A percentile compares a stretch with the other conserved stretches of the same genome.
phyloP scores from a whole-genome alignment of 2,797 vertebrate genomes.

The Oryzias sinensis region DNA sequence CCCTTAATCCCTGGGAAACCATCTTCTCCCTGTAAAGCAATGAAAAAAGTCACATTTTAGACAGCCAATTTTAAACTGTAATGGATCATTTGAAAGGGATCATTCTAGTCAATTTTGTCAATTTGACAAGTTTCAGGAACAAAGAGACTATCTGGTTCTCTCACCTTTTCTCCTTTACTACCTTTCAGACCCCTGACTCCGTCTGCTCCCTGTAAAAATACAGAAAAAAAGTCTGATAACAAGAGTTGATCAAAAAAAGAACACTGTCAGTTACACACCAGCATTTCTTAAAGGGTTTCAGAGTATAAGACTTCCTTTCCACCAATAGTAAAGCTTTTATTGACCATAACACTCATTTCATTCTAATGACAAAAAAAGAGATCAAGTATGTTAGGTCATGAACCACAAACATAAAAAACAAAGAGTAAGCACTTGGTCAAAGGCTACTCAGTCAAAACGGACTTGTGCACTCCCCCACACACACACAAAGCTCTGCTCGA shows the following conservation, averaged over 20 bases:
- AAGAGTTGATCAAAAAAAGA: neutral
- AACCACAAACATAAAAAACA: constrained; percentile 9
- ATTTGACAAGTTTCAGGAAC: constrained; percentile 13
- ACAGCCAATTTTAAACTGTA: constrained; percentile 22
- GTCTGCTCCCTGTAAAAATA: constrained; percentile 83
- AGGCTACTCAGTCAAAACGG: constrained; percentile 17
- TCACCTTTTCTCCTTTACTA: constrained; percentile 91
- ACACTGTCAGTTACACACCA: too few relatives aligned
- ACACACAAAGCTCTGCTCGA: constrained; percentile 24
- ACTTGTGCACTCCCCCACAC: constrained; percentile 19
- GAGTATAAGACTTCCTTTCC: constrained; percentile 38
- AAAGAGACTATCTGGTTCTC: constrained; percentile 23
- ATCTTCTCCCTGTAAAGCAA: constrained; percentile 84
- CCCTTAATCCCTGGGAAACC: constrained; percentile 91
- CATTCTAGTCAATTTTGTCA: constrained; percentile 9
- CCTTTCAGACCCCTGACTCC: constrained; percentile 90
- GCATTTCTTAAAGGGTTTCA: too few relatives aligned
- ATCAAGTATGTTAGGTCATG: constrained; percentile 11
- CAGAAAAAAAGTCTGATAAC: neutral
- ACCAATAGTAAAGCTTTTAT: constrained; percentile 36
- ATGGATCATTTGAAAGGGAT: constrained; percentile 14
- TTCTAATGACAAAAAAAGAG: constrained; percentile 18
- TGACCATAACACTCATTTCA: constrained; percentile 45
- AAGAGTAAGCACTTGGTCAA: constrained; percentile 23
- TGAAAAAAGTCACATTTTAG: constrained; percentile 22